Evolutionary conservation across 2,113 vertebrate species (phyloP), one percentile per base, ranked within the genome.

Genomic region (Prinia subflava): DNA sequence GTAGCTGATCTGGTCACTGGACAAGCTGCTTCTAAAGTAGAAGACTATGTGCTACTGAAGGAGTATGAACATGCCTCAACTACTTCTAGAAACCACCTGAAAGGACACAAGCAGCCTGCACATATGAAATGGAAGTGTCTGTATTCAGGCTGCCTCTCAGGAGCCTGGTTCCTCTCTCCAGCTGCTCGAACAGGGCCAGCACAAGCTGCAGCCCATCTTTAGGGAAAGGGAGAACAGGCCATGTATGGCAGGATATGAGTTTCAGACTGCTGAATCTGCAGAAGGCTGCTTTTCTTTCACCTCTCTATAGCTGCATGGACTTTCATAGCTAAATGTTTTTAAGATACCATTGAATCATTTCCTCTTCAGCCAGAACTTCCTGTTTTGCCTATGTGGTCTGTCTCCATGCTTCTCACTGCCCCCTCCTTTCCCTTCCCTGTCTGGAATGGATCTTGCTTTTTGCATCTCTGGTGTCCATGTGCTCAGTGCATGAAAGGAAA

Each of bases 131-230:
- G 17, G 24, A 44, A 77, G n/a, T 3, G 59, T 22, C 19, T 49
- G n/a, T 17, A 35, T 4, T 35, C 4, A 0, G 42, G 22, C 59
- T 46, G 83, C 42, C 6, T 44, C 39, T 10, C 3, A 3, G 77
- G 28, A 78, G 60, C 39, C 50, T 9, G 11, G 28, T 28, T 77
- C 59, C 59, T 78, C 7, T 6, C 49, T 71, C 30, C 22, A 9
- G 24, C 81, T 52, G 41, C 69, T 74, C 1, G 0, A 6, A 33
- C 16, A 31, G 44, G 5, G 5, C 7, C 27, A 65, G 37, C 4
- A 4, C 33, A 17, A 65, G 35, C 18, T 31, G 20, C 1, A 0
- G 13, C 16, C 19, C 8, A 6, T 59, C 39, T 30, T 12, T 1
- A 9, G 44, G 53, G 65, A 68, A 68, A 60, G 17, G 31, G 11